Conservation (phyloP, 2,888 invertebrate species). For the Peribatodes rhomboidaria region DNA sequence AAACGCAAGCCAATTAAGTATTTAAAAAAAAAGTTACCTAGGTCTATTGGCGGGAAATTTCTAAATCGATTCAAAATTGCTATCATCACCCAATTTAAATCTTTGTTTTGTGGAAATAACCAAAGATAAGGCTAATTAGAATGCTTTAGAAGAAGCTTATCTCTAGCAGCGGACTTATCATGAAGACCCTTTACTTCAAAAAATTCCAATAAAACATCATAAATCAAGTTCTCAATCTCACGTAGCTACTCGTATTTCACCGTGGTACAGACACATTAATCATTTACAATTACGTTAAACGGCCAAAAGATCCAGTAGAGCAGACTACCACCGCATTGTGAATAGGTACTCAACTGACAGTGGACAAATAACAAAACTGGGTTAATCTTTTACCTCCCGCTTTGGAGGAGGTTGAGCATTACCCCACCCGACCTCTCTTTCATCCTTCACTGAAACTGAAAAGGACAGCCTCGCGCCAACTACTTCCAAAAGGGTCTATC, state of each 20-base stretch:
- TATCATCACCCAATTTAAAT: too few relatives aligned
- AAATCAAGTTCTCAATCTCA: conserved; percentile 80
- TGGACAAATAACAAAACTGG: conserved; percentile 87
- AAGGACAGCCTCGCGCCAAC: conserved; percentile 63
- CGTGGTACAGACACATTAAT: conserved; percentile 81
- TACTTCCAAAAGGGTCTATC: conserved; percentile 65
- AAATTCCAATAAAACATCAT: conserved; percentile 63
- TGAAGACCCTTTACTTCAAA: conserved; percentile 37
- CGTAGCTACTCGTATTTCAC: conserved; percentile 76
- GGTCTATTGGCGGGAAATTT: too few relatives aligned
- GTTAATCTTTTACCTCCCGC: conserved; percentile 86
- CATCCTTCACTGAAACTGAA: conserved; percentile 67
- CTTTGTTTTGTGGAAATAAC: too few relatives aligned
- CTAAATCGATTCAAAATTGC: too few relatives aligned
- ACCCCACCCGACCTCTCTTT: conserved; percentile 74
- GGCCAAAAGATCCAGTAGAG: conserved; percentile 78
- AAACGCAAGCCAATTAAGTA: too few relatives aligned
- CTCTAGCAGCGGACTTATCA: not conserved
- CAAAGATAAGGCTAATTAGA: too few relatives aligned
- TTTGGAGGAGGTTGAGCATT: conserved; percentile 74
- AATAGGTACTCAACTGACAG: conserved; percentile 86
- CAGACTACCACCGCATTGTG: conserved; percentile 83
- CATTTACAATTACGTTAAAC: conserved; percentile 86
- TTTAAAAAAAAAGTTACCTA: too few relatives aligned
- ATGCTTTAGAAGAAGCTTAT: too few relatives aligned